phyloP scores from a whole-genome alignment of 2,797 vertebrate species.

The Hemibagrus guttatus region DNA sequence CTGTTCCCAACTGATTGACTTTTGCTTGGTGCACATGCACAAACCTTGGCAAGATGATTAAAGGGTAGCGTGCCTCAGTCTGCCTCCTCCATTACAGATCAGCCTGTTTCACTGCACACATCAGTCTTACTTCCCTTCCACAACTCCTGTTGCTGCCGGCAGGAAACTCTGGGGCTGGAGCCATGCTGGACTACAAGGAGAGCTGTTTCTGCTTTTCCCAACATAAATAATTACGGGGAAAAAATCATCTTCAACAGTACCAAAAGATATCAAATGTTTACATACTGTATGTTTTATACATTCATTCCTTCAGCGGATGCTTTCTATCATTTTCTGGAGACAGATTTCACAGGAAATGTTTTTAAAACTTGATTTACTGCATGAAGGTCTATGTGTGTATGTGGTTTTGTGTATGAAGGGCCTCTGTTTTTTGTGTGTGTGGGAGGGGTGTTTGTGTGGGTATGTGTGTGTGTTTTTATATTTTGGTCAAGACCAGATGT shows the following conservation, averaged over 20 bases:
- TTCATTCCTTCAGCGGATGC: not conserved
- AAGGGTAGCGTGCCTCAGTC: constrained; percentile 23
- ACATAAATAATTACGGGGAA: constrained; percentile 32
- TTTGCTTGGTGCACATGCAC: constrained; percentile 34
- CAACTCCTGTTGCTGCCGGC: constrained; percentile 22
- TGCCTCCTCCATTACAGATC: constrained; percentile 44
- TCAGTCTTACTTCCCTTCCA: constrained; percentile 21
- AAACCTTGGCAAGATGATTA: constrained; percentile 43
- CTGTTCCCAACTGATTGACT: constrained; percentile 20
- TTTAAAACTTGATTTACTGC: constrained; percentile 23
- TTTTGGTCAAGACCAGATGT: not conserved
- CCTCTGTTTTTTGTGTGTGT: not conserved
- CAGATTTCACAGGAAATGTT: constrained; percentile 18
- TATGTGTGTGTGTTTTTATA: not conserved
- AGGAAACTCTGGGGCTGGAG: constrained; percentile 24
- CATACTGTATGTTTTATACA: constrained; percentile 37
- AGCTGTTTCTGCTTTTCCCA: constrained; percentile 15
- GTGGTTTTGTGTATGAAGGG: not conserved
- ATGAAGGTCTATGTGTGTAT: not conserved
- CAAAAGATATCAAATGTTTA: constrained; percentile 38
- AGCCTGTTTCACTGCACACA: constrained; percentile 28
- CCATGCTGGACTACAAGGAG: constrained; percentile 22
- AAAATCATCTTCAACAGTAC: constrained; percentile 10
- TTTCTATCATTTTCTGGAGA: constrained; percentile 31
- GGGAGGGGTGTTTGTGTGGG: too few species aligned